Evolutionary conservation across 1,140 invertebrate genomes (phyloP).

Genomic region (Drosophila kikkawai): DNA sequence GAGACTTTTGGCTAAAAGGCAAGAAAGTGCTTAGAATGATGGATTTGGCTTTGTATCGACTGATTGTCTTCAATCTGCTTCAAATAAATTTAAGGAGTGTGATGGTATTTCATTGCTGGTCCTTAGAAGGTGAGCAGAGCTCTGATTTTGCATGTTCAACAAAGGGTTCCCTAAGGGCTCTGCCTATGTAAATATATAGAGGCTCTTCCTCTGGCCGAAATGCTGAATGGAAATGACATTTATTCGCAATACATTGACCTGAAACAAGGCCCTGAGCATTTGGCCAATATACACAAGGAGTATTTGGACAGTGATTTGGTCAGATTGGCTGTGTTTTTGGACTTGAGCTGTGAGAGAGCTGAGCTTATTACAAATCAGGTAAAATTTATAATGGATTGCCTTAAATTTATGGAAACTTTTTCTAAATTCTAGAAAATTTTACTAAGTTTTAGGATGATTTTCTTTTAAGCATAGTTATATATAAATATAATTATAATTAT

Average conservation of each 20-base stretch:
- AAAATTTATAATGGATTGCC: too few relatives aligned
- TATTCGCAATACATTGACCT: slow-evolving; percentile 67
- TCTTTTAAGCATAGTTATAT: slow-evolving; percentile 4
- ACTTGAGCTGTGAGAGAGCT: slow-evolving; percentile 55
- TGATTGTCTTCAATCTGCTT: slow-evolving; percentile 72
- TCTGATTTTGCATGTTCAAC: neutral
- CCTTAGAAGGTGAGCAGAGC: slow-evolving; percentile 32
- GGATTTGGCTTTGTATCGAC: slow-evolving; percentile 41
- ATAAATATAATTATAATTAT: neutral
- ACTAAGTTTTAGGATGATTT: too few relatives aligned
- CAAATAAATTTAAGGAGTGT: slow-evolving; percentile 55
- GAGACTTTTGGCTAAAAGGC: neutral
- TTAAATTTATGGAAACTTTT: too few relatives aligned
- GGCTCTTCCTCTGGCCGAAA: slow-evolving; percentile 33
- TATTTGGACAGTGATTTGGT: slow-evolving; percentile 59
- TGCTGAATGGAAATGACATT: slow-evolving; percentile 46
- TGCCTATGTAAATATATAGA: slow-evolving; percentile 14
- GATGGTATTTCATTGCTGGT: slow-evolving; percentile 74
- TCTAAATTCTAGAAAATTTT: too few relatives aligned
- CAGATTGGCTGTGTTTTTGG: slow-evolving; percentile 66
- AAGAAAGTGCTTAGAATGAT: slow-evolving; percentile 33
- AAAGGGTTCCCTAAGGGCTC: neutral
- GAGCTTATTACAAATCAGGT: slow-evolving; percentile 49
- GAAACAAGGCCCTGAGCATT: slow-evolving; percentile 10
- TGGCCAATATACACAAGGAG: slow-evolving; percentile 41